These are phyloP conservation scores for Danaus chrysippus DNA, from an alignment of 2,888 invertebrate genomes.

Conservation along the genomic window DNA sequence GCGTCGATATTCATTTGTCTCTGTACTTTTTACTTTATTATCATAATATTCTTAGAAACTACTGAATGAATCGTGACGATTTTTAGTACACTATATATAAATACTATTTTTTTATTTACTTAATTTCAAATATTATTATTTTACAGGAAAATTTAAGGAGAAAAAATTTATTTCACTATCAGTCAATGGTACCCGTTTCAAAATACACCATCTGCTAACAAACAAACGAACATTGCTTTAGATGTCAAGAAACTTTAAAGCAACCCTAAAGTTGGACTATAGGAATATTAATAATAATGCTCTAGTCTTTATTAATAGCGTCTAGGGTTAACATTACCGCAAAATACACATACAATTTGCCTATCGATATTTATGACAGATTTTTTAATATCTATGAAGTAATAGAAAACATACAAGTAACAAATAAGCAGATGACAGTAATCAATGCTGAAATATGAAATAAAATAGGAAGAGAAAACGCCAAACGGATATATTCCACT, in stretches of 20 bases:
- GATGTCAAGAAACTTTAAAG: constrained; percentile 19
- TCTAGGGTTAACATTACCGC: background rate
- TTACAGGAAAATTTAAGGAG: constrained; percentile 21
- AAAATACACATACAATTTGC: background rate
- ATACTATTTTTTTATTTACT: no score
- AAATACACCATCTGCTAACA: constrained; percentile 24
- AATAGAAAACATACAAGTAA: no score
- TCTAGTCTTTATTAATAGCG: background rate
- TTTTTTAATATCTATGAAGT: no score
- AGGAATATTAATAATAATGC: constrained; percentile 6
- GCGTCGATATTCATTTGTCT: no score
- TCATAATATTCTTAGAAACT: no score
- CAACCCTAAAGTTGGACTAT: constrained; percentile 17
- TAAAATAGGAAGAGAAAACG: no score
- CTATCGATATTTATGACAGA: background rate
- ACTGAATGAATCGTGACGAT: no score
- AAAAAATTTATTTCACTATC: constrained; percentile 9
- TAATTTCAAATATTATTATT: constrained; percentile 8
- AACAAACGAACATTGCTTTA: constrained; percentile 21
- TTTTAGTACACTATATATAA: no score
- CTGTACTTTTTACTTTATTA: no score
- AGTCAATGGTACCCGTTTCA: constrained; percentile 17
- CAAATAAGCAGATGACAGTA: no score
- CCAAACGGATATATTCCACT: no score
- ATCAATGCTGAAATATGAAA: no score